Evolutionary conservation across 2,797 vertebrate species (phyloP).

Genomic region (Arctocebus calabarensis): DNA sequence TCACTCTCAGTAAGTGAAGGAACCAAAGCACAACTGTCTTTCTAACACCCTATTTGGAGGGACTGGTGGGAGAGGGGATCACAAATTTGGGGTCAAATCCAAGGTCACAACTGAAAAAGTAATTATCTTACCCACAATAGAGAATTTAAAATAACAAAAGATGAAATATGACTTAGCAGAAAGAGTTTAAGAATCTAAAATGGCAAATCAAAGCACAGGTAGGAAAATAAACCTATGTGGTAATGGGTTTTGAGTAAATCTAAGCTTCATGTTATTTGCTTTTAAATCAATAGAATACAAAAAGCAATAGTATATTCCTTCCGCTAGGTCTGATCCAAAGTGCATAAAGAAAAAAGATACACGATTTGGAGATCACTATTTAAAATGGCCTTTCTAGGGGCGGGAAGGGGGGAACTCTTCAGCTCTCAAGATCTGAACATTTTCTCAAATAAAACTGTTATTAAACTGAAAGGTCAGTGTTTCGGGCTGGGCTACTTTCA

Average conservation of each 20-base stretch:
- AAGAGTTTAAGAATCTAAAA: conserved; percentile 67
- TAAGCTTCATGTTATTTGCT: conserved; percentile 68
- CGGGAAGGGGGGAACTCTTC: conserved; percentile 59
- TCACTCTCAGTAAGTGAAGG: not conserved
- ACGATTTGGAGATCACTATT: conserved; percentile 63
- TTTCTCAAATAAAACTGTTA: conserved; percentile 82
- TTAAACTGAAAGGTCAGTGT: conserved; percentile 83
- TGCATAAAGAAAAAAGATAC: conserved; percentile 46
- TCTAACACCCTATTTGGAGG: not conserved
- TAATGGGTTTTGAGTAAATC: conserved; percentile 66
- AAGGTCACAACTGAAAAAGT: conserved; percentile 68
- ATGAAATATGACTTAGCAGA: conserved; percentile 61
- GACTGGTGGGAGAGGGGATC: no score
- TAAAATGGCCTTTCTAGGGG: conserved; percentile 70
- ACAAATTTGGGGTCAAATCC: not conserved
- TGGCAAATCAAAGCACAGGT: conserved; percentile 61
- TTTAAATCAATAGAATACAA: conserved; percentile 78
- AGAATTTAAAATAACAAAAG: conserved; percentile 74
- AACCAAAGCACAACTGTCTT: not conserved
- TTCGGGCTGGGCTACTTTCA: conserved; percentile 62
- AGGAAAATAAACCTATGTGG: conserved; percentile 60
- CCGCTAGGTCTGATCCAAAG: conserved; percentile 50
- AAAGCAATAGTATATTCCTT: conserved; percentile 73
- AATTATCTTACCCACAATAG: conserved; percentile 52
- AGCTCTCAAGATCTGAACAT: conserved; percentile 74